These are phyloP conservation scores for Isotomurus palustris DNA, from an alignment of 2,888 invertebrate species.

Conservation along the genomic window DNA sequence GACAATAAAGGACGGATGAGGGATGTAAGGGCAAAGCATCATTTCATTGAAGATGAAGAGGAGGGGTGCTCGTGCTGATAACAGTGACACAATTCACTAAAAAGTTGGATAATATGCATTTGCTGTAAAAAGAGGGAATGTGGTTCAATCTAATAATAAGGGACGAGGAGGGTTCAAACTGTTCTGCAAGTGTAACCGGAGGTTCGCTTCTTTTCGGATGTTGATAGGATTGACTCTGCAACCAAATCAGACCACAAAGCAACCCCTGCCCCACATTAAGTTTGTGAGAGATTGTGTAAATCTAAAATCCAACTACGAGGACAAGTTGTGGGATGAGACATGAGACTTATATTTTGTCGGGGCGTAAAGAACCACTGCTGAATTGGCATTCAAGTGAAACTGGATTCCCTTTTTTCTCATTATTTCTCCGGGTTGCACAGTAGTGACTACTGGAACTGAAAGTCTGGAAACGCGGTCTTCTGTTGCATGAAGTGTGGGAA, in stretches of 20 bases:
- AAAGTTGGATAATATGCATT: conserved; percentile 9
- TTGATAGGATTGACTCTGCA: conserved; percentile 4
- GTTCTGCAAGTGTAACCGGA: conserved; percentile 2
- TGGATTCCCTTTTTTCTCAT: neutral
- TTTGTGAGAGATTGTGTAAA: too few relatives aligned
- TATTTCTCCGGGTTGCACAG: neutral
- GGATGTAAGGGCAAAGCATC: neutral
- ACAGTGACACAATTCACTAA: conserved; percentile 15
- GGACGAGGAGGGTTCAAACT: conserved; percentile 2
- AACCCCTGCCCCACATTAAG: conserved; percentile 10
- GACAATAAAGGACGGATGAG: conserved; percentile 1
- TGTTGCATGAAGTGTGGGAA: too few relatives aligned
- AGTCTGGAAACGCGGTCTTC: too few relatives aligned
- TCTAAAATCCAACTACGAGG: too few relatives aligned
- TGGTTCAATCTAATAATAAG: conserved; percentile 15
- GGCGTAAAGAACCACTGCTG: too few relatives aligned
- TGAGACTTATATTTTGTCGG: too few relatives aligned
- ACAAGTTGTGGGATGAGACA: too few relatives aligned
- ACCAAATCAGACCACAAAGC: conserved; percentile 13
- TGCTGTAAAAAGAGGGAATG: conserved; percentile 12
- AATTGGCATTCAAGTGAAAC: neutral
- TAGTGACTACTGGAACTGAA: too few relatives aligned
- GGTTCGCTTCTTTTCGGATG: neutral
- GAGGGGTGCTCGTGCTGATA: conserved; percentile 2
- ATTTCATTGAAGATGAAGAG: conserved; percentile 1